phyloP scores from a whole-genome alignment of 2,797 vertebrate species.

The Urophycis tenuis region DNA sequence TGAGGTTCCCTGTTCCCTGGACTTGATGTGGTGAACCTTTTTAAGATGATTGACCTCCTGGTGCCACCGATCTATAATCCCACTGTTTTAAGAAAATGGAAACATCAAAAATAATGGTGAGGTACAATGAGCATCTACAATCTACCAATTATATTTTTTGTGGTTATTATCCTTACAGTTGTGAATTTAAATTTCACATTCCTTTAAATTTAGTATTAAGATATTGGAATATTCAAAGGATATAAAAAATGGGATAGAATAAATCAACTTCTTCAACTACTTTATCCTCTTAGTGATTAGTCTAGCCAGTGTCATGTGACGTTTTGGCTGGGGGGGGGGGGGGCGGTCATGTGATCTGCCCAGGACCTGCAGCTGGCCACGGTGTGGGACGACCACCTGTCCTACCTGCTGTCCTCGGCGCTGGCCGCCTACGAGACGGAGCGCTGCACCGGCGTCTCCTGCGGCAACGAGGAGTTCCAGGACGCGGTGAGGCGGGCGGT shows the following conservation, averaged over 20 bases:
- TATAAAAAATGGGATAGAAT: neutral
- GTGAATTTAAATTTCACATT: too few species aligned
- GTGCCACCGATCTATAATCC: neutral
- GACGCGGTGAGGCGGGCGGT: constrained; percentile 88
- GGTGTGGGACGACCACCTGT: constrained; percentile 93
- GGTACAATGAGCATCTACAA: neutral
- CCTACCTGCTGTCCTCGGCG: constrained; percentile 89
- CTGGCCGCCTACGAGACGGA: constrained; percentile 91
- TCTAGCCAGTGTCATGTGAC: neutral
- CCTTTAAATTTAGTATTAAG: too few species aligned
- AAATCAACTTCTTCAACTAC: too few species aligned
- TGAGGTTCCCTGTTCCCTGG: constrained; percentile 52
- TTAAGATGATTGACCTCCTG: neutral
- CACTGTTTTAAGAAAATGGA: neutral
- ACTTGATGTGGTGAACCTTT: neutral
- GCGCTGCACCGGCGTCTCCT: constrained; percentile 81
- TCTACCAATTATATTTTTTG: neutral
- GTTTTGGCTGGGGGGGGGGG: too few species aligned
- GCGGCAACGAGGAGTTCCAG: constrained; percentile 96
- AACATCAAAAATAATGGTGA: neutral
- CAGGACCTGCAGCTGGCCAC: constrained; percentile 87
- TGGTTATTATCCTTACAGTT: neutral
- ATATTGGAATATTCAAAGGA: neutral
- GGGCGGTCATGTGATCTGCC: neutral
- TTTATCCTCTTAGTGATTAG: too few species aligned